phyloP scores from a whole-genome alignment of 2,797 vertebrate species.

The Phataginus tetradactyla region DNA sequence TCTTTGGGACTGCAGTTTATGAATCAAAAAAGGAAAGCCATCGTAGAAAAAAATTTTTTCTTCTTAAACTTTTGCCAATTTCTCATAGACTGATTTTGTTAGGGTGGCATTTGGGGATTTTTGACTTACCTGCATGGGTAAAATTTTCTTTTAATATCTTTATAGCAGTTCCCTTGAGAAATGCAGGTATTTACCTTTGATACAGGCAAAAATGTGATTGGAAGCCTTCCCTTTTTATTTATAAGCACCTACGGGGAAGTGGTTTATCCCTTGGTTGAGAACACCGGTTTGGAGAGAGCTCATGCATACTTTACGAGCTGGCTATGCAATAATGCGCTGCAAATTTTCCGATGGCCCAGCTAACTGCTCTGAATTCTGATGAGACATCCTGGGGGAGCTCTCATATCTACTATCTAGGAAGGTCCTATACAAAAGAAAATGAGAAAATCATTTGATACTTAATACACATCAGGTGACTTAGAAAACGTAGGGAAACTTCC shows the following conservation, averaged over 20 bases:
- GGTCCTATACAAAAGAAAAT: background rate
- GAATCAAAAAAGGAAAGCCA: background rate
- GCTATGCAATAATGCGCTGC: background rate
- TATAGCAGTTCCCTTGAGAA: constrained; percentile 16
- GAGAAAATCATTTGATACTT: background rate
- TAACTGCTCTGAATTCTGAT: constrained; percentile 49
- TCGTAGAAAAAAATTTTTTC: background rate
- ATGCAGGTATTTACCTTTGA: background rate
- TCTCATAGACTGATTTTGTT: background rate
- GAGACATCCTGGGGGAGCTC: background rate
- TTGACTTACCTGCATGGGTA: background rate
- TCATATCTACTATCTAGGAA: background rate
- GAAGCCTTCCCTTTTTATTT: constrained; percentile 47
- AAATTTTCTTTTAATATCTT: constrained; percentile 40
- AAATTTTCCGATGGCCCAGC: background rate
- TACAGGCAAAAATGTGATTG: background rate
- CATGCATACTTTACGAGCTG: constrained; percentile 44
- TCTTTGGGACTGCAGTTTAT: background rate
- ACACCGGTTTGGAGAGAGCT: constrained; percentile 1
- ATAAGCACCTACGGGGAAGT: background rate
- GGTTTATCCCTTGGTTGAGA: constrained; percentile 53
- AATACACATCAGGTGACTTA: background rate
- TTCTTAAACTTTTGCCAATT: background rate
- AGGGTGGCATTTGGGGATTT: background rate
- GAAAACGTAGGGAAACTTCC: background rate